Conservation (phyloP, 2,797 vertebrate species). For the Gallinago stenura region DNA sequence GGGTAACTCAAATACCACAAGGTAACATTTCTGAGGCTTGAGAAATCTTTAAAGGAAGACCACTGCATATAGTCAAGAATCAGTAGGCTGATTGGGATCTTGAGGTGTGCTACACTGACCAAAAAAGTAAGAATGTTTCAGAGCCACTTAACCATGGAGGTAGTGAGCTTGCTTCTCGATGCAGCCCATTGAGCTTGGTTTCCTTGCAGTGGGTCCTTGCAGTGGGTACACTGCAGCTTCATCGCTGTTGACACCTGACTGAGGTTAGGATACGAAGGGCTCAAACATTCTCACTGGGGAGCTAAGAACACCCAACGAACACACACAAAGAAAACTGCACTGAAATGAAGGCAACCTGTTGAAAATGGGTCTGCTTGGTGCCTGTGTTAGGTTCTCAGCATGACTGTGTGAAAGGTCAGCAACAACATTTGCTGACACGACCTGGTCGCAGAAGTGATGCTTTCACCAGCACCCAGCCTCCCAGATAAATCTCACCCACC, state of each 20-base stretch:
- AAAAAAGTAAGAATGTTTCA: not conserved
- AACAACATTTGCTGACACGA: not conserved
- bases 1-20: not conserved
- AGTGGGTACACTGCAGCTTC: not conserved
- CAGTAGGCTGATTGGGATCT: not conserved
- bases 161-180: rapidly evolving
- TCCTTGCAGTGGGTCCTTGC: not conserved
- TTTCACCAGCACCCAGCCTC: not conserved
- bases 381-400: not conserved
- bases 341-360: not conserved
- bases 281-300: not conserved
- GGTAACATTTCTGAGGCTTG: not conserved
- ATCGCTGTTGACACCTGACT: not conserved
- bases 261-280: not conserved
- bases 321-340: not conserved
- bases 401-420: rapidly evolving
- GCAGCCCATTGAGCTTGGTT: rapidly evolving
- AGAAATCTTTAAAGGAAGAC: not conserved
- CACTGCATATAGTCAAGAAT: not conserved
- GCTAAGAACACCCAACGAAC: not conserved
- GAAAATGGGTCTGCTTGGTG: not conserved
- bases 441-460: not conserved
- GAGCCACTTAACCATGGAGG: not conserved
- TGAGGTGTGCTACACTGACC: not conserved
- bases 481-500: not conserved